Conservation (phyloP, 1,140 invertebrate genomes). For the Orius insidiosus region DNA sequence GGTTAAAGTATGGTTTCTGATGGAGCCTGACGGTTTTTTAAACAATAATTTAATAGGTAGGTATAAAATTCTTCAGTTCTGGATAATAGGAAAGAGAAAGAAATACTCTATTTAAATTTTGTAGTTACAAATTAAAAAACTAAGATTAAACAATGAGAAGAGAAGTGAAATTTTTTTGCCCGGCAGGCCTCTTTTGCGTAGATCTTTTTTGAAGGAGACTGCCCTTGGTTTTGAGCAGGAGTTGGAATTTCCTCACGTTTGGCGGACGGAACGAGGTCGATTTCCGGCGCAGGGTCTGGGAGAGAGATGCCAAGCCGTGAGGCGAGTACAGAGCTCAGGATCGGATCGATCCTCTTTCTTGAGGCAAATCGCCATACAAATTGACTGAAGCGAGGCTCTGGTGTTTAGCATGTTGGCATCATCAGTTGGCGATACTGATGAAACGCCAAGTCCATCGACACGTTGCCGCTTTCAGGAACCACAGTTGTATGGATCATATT, state of each 20-base stretch:
- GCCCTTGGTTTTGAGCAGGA: slow-evolving; percentile 4
- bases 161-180: slow-evolving; percentile 63
- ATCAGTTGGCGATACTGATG: slow-evolving; percentile 3
- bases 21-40: too few species aligned
- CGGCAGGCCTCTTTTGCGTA: slow-evolving; percentile 99
- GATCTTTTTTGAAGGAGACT: slow-evolving; percentile 63
- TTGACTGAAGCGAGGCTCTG: slow-evolving; percentile 1
- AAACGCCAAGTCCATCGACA: slow-evolving; percentile 10
- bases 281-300: slow-evolving; percentile 89
- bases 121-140: slow-evolving; percentile 40
- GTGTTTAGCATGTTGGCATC: slow-evolving; percentile 8
- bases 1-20: too few species aligned
- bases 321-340: slow-evolving; percentile 27
- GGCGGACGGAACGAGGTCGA: slow-evolving; percentile 34
- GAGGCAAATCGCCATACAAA: slow-evolving; percentile 13
- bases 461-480: slow-evolving; percentile 6
- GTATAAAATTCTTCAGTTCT: too few species aligned
- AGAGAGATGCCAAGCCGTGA: slow-evolving; percentile 74
- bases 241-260: slow-evolving; percentile 1
- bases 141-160: slow-evolving; percentile 27
- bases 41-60: too few species aligned
- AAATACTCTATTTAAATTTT: slow-evolving; percentile 40
- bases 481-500: slow-evolving; percentile 86
- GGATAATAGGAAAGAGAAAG: slow-evolving; percentile 36
- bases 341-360: slow-evolving; percentile 1